Evolutionary conservation across 2,797 vertebrate genomes (phyloP).

Genomic region (Chaenodraco wilsoni): DNA sequence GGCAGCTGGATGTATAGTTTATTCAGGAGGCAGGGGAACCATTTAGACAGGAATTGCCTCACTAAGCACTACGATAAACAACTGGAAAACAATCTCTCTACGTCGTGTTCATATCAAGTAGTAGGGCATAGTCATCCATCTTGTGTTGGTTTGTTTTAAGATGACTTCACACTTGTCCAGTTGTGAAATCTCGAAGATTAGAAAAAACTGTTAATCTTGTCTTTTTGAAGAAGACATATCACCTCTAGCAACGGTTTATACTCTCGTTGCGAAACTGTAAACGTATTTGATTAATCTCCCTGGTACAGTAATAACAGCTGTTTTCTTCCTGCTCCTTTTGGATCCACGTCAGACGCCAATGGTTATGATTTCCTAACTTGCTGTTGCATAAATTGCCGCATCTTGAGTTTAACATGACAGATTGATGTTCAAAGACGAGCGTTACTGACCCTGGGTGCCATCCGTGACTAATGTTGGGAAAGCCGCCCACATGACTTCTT

Average conservation of each 20-base stretch:
- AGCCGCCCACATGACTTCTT: conserved; percentile 51
- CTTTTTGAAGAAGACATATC: background rate
- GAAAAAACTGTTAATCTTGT: background rate
- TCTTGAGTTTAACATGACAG: conserved; percentile 49
- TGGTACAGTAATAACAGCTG: conserved; percentile 35
- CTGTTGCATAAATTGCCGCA: conserved; percentile 29
- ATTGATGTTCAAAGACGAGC: conserved; percentile 63
- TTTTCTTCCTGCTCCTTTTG: conserved; percentile 30
- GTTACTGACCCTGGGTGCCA: conserved; percentile 56
- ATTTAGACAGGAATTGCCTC: conserved; percentile 28
- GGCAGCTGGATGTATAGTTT: conserved; percentile 34
- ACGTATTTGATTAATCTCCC: conserved; percentile 5
- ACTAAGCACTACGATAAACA: conserved; percentile 41
- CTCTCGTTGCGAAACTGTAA: conserved; percentile 19
- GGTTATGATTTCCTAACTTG: conserved; percentile 32
- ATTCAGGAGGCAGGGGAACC: conserved; percentile 21
- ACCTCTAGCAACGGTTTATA: background rate
- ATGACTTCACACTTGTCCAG: background rate
- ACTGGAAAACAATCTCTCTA: background rate
- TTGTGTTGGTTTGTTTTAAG: background rate
- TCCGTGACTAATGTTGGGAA: conserved; percentile 63
- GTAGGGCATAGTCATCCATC: conserved; percentile 6
- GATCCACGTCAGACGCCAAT: conserved; percentile 42
- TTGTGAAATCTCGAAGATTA: background rate
- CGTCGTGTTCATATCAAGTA: background rate